A percentile compares a stretch with the other conserved stretches of the same genome.
Evolutionary conservation across 2,113 vertebrate genomes (phyloP).

Genomic region (Willisornis vidua): DNA sequence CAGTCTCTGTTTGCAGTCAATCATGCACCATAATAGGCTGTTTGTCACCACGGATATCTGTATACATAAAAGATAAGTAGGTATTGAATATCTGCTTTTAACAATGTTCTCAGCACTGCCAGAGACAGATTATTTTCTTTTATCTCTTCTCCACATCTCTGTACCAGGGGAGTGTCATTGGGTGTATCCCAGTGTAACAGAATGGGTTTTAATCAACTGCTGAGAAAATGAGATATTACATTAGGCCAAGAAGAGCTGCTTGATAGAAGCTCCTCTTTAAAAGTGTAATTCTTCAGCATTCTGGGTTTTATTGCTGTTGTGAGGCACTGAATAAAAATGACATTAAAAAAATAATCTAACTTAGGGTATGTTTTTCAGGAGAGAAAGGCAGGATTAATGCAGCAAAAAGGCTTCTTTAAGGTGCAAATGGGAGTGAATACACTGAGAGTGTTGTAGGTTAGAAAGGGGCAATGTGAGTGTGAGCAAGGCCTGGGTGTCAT

Average conservation of each 20-base stretch:
- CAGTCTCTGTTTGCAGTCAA: slow-evolving; percentile 29
- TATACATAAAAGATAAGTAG: slow-evolving; percentile 44
- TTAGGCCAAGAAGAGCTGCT: slow-evolving; percentile 7
- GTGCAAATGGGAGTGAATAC: not conserved
- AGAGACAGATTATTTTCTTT: slow-evolving; percentile 56
- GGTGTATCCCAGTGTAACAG: slow-evolving; percentile 33
- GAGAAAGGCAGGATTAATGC: not conserved
- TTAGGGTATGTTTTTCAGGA: not conserved
- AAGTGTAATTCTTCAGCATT: slow-evolving; percentile 16
- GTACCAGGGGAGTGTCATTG: slow-evolving; percentile 37
- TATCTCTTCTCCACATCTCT: slow-evolving; percentile 24
- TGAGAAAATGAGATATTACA: slow-evolving; percentile 55
- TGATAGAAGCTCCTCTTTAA: slow-evolving; percentile 35
- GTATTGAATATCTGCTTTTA: slow-evolving; percentile 21
- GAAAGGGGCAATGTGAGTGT: not conserved
- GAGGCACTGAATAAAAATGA: slow-evolving; percentile 43
- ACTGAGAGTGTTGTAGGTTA: not conserved
- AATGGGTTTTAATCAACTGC: slow-evolving; percentile 59
- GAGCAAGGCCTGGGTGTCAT: not conserved
- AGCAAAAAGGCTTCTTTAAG: not conserved
- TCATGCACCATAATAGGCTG: not conserved
- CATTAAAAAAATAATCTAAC: not conserved
- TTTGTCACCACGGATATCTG: slow-evolving; percentile 33
- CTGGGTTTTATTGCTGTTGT: not conserved
- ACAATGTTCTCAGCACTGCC: not conserved